Conservation (phyloP, 2,797 vertebrate species). For the Cyclura pinguis region DNA sequence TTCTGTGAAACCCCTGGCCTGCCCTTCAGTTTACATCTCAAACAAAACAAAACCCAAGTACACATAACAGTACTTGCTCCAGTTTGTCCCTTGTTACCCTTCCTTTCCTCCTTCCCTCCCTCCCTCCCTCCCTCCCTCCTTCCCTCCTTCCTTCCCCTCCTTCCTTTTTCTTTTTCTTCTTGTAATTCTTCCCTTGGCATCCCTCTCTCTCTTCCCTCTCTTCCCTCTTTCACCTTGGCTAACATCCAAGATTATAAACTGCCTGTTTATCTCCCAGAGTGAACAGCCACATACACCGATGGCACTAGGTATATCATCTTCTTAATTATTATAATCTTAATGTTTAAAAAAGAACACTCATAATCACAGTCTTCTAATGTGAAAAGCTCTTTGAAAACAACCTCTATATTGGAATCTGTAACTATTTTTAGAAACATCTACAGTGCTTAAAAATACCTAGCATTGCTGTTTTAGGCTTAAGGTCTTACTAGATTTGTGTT, state of each 20-base stretch:
- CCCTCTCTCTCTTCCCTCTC: neutral
- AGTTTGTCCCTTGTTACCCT: neutral
- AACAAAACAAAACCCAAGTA: neutral
- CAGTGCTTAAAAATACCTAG: neutral
- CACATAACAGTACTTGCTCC: neutral
- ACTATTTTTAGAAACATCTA: no score
- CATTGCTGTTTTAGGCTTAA: neutral
- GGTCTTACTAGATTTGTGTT: no score
- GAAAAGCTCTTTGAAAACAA: neutral
- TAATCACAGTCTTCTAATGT: neutral
- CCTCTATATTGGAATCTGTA: neutral
- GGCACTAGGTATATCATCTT: neutral
- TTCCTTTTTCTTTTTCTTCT: neutral
- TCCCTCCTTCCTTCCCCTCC: neutral
- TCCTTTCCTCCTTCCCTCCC: no score
- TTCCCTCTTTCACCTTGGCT: no score
- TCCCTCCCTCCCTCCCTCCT: no score
- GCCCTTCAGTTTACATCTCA: neutral
- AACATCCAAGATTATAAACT: neutral
- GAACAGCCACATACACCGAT: neutral
- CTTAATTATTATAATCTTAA: neutral
- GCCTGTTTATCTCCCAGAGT: neutral
- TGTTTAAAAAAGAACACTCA: neutral
- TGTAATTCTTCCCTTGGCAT: neutral
- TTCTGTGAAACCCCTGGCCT: neutral